phyloP scores from a whole-genome alignment of 2,797 vertebrate genomes.

The Rhinoraja longicauda region DNA sequence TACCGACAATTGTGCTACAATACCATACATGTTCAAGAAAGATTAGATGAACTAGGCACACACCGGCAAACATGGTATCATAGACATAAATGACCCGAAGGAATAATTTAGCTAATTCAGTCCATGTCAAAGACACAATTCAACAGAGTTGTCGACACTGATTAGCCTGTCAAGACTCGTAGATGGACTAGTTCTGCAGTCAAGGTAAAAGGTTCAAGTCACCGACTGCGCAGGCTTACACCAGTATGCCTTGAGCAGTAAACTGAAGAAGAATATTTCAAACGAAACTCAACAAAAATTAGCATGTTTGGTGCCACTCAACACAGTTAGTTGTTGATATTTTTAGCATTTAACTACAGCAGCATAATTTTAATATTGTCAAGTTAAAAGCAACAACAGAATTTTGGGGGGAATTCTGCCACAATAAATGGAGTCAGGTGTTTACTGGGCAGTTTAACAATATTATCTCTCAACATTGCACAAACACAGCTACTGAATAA shows the following conservation, averaged over 20 bases:
- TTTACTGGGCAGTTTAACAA: slow-evolving; percentile 9
- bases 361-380: neutral
- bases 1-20: neutral
- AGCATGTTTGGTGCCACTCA: neutral
- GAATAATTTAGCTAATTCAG: neutral
- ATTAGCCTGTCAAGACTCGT: neutral
- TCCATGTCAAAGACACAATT: neutral
- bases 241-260: neutral
- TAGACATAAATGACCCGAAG: neutral
- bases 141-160: neutral
- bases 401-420: neutral
- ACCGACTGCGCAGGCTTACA: neutral
- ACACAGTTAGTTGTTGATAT: slow-evolving; percentile 10
- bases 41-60: too few relatives aligned
- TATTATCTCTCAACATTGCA: neutral
- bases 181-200: neutral
- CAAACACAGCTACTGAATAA: neutral
- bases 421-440: neutral
- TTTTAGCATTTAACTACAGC: slow-evolving; percentile 18
- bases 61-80: too few relatives aligned
- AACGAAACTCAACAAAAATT: neutral
- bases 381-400: neutral
- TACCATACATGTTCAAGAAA: too few relatives aligned
- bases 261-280: neutral
- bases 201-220: neutral